phyloP scores from a whole-genome alignment of 2,113 vertebrate species.

The Perca fluviatilis region DNA sequence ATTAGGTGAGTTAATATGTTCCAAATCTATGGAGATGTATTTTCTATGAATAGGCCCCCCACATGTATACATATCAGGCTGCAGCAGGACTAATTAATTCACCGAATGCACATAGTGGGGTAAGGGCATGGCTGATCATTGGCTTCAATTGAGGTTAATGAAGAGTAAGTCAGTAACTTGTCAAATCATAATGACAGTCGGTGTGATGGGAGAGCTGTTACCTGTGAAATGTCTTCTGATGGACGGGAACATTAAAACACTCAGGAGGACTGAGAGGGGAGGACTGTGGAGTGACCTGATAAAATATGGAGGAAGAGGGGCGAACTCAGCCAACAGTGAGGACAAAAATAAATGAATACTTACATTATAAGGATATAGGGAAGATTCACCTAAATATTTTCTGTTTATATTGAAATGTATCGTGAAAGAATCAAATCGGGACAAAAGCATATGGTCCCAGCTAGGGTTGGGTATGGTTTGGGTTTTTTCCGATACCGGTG shows the following conservation, averaged over 20 bases:
- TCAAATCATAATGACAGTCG: constrained; percentile 24
- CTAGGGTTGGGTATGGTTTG: no score
- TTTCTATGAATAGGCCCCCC: constrained; percentile 63
- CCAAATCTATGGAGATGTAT: constrained; percentile 61
- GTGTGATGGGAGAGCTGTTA: constrained; percentile 8
- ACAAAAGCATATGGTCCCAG: no score
- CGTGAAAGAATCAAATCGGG: no score
- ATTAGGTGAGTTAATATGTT: constrained; percentile 60
- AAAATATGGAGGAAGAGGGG: not conserved
- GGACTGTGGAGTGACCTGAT: not conserved
- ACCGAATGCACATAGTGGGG: constrained; percentile 30
- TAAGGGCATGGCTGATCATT: constrained; percentile 26
- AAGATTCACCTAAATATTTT: no score
- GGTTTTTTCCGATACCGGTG: no score
- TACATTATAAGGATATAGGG: no score
- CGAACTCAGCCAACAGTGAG: not conserved
- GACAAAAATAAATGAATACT: not conserved
- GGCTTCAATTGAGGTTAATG: constrained; percentile 68
- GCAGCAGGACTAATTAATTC: constrained; percentile 59
- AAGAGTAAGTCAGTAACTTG: constrained; percentile 19
- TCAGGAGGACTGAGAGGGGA: not conserved
- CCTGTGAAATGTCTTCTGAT: not conserved
- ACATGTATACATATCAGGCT: constrained; percentile 43
- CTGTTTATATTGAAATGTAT: no score
- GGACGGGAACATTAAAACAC: not conserved